Evolutionary conservation across 2,888 invertebrate genomes (phyloP).

Genomic region (Tachina fera): DNA sequence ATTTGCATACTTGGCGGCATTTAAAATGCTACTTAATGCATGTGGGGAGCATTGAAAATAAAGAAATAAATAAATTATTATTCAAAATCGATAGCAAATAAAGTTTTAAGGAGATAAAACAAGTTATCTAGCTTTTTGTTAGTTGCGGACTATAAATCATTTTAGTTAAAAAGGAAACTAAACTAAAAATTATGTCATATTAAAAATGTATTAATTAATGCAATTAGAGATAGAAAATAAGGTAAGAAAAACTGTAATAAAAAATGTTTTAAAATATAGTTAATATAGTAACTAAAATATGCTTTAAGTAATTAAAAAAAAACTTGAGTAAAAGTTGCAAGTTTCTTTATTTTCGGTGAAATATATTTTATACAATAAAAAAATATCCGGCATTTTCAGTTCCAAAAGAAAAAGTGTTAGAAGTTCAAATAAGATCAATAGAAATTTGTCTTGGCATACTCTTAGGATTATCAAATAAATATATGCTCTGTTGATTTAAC

Average conservation of each 20-base stretch:
- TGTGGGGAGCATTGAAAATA: constrained; percentile 5
- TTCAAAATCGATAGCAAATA: constrained; percentile 50
- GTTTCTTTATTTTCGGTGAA: no score
- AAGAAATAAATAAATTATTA: constrained; percentile 52
- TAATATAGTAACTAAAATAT: no score
- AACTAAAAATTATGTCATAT: constrained; percentile 62
- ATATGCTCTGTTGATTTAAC: no score
- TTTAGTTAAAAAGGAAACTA: constrained; percentile 68
- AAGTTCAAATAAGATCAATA: no score
- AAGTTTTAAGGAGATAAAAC: constrained; percentile 47
- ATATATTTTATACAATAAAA: no score
- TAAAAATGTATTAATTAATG: constrained; percentile 61
- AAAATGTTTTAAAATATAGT: background rate
- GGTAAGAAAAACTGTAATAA: background rate
- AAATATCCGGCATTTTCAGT: no score
- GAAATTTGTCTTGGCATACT: no score
- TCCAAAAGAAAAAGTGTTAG: no score
- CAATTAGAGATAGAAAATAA: constrained; percentile 38
- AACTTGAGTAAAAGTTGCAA: no score
- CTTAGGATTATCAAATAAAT: no score
- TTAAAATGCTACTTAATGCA: constrained; percentile 36
- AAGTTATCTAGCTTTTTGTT: constrained; percentile 41
- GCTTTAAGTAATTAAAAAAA: no score
- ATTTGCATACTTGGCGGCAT: constrained; percentile 51
- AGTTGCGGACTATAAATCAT: constrained; percentile 67